Evolutionary conservation across 2,888 invertebrate genomes (phyloP), one percentile per base, ranked within the genome.

Genomic region (Thecocarcelia acutangulata): DNA sequence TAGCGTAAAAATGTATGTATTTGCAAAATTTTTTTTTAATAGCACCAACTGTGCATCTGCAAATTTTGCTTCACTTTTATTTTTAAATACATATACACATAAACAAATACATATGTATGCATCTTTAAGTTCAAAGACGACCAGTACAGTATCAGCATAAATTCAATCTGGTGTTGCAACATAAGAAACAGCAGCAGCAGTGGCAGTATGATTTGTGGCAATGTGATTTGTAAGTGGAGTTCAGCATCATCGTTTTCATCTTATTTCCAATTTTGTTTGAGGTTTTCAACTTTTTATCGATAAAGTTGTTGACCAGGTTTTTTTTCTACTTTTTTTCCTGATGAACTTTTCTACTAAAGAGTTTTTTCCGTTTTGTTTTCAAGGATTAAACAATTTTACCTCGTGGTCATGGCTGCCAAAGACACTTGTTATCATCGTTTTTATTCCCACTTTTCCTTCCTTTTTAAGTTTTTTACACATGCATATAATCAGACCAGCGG

Each of bases 201-300:
- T 48, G 64, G 48, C 54, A 58, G 37, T 28, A 48, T n/a, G n/a
- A n/a, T n/a, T n/a, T n/a, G n/a, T n/a, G n/a, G n/a, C 56, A 37
- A 50, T 40, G 64, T 48, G 64, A 64, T 74, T 58, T 63, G 33
- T 48, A 48, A 15, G 28, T 44, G 28, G 28, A 28, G n/a, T 28
- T 63, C 5, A 5, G n/a, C 21, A 44, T 13, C 52, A 54, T 54
- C 52, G 15, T 13, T 8, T 21, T 48, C 33, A 8, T 8, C 33
- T 24, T 24, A 3, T 24, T 24, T 24, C 5, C 58, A 44, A 11
- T 24, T 68, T 63, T 40, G 33, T 69, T 75, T 74, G 63, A 79
- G 69, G 74, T 69, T 64, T 70, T 19, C 1, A 63, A 74, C 69
- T 80, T 80, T 80, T 80, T 80, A 80, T 80, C 69, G 74, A 80